Conservation (phyloP, 2,113 vertebrate species). For the Aix galericulata region DNA sequence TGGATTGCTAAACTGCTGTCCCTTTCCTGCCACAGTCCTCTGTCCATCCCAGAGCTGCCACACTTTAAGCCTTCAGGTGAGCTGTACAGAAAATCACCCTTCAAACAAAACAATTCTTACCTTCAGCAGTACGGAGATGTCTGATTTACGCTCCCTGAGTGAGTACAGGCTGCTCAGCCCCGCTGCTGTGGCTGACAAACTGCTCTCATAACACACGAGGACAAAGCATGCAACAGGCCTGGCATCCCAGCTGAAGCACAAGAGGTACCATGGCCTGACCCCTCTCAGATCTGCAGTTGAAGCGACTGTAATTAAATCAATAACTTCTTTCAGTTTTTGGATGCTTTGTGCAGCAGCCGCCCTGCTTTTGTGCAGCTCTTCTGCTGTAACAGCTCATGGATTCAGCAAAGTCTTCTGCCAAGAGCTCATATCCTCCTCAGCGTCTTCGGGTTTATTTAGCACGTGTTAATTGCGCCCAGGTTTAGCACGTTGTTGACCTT, state of each 20-base stretch:
- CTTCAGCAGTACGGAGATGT: accelerated
- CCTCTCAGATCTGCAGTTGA: background rate
- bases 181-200: background rate
- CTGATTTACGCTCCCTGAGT: background rate
- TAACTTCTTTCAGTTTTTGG: background rate
- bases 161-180: background rate
- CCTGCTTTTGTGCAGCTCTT: background rate
- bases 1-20: background rate
- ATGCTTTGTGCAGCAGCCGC: background rate
- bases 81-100: background rate
- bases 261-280: background rate
- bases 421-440: background rate
- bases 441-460: background rate
- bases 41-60: accelerated
- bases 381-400: background rate
- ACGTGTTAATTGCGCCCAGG: background rate
- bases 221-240: background rate
- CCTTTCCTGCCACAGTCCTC: background rate
- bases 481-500: background rate
- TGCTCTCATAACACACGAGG: background rate
- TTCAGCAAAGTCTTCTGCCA: background rate
- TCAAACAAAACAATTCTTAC: background rate
- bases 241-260: background rate
- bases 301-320: background rate
- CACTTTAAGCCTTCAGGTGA: background rate